These are phyloP conservation scores for Microctonus hyperodae DNA, from an alignment of 2,888 invertebrate genomes.

Conservation along the genomic window DNA sequence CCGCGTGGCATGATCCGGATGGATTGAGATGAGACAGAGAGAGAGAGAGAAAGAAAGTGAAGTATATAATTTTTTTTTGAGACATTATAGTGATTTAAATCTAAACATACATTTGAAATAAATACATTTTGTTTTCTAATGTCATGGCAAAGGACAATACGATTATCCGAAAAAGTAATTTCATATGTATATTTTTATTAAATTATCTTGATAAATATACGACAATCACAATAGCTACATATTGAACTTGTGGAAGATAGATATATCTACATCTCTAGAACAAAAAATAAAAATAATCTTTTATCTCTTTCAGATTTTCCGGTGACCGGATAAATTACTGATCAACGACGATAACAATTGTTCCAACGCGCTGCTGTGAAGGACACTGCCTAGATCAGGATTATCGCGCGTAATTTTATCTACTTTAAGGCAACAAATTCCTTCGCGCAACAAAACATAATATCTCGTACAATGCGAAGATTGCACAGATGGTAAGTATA, in stretches of 20 bases:
- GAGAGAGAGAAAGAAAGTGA: constrained; percentile 28
- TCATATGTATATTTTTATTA: background rate
- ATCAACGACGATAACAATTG: constrained; percentile 33
- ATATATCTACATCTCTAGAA: no score
- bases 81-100: constrained; percentile 34
- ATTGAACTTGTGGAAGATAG: no score
- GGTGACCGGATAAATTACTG: no score
- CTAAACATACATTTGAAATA: constrained; percentile 26
- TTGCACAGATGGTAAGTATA: background rate
- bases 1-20: constrained; percentile 4
- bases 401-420: constrained; percentile 15
- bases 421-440: constrained; percentile 47
- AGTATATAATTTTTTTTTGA: constrained; percentile 33
- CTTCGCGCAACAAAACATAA: constrained; percentile 54
- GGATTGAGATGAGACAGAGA: constrained; percentile 5
- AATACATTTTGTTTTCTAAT: background rate
- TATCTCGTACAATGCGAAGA: constrained; percentile 45
- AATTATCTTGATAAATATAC: no score
- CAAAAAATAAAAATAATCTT: constrained; percentile 39
- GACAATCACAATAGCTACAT: no score
- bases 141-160: background rate
- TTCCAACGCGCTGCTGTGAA: constrained; percentile 35
- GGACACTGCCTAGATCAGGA: constrained; percentile 36
- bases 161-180: background rate
- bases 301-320: constrained; percentile 26